Conservation (phyloP, 1,140 invertebrate species). For the Rhynchophorus ferrugineus region DNA sequence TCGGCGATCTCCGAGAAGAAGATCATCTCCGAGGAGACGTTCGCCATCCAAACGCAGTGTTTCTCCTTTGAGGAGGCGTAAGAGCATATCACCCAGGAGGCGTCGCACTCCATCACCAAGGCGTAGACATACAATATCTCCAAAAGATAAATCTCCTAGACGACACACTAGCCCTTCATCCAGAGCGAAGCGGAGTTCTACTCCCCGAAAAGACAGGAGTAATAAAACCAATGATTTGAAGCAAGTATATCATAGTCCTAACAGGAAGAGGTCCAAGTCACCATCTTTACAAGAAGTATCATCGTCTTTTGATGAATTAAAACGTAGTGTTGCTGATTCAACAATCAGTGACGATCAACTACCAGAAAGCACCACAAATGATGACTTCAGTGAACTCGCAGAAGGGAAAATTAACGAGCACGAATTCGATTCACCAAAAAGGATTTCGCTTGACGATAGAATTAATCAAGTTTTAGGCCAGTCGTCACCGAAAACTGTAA, state of each 20-base stretch:
- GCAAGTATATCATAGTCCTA: background rate
- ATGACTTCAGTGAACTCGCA: slow-evolving; percentile 10
- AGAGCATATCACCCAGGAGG: slow-evolving; percentile 1
- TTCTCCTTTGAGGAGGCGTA: slow-evolving; percentile 10
- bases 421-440: slow-evolving; percentile 26
- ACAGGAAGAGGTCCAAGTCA: background rate
- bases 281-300: background rate
- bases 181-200: slow-evolving; percentile 1
- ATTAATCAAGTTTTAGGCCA: slow-evolving; percentile 35
- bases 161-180: slow-evolving; percentile 8
- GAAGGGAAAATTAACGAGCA: background rate
- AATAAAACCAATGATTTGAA: background rate
- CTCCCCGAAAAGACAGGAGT: slow-evolving; percentile 4
- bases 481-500: background rate
- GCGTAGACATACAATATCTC: background rate
- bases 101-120: background rate
- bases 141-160: slow-evolving; percentile 5
- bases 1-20: slow-evolving; percentile 11
- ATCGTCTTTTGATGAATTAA: slow-evolving; percentile 36
- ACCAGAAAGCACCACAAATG: slow-evolving; percentile 17
- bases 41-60: slow-evolving; percentile 11
- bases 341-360: slow-evolving; percentile 46
- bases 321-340: slow-evolving; percentile 43
- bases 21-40: slow-evolving; percentile 13
- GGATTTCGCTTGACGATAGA: slow-evolving; percentile 34